These are phyloP conservation scores for Melanophora roralis DNA, from an alignment of 2,888 invertebrate species.

Conservation along the genomic window DNA sequence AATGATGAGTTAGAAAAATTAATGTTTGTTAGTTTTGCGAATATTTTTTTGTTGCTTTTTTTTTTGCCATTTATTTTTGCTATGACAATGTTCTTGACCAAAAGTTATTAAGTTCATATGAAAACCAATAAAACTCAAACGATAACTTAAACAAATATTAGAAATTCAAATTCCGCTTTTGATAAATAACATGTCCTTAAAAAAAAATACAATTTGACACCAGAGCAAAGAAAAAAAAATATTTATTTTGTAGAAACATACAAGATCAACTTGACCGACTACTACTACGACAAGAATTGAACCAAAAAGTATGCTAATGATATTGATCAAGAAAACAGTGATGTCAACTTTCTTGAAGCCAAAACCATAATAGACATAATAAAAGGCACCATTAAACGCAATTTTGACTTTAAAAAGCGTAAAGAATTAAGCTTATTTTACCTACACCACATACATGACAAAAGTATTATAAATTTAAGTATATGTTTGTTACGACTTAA, in stretches of 20 bases:
- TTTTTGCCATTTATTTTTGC: not conserved
- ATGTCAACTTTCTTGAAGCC: too few species aligned
- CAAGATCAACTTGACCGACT: slow-evolving; percentile 56
- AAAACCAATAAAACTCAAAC: slow-evolving; percentile 29
- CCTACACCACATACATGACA: too few species aligned
- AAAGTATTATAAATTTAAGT: too few species aligned
- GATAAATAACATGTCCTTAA: not conserved
- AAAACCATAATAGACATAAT: too few species aligned
- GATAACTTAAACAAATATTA: slow-evolving; percentile 19
- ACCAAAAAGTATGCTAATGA: not conserved
- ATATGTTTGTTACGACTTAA: too few species aligned
- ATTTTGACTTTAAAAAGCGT: too few species aligned
- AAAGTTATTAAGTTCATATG: not conserved
- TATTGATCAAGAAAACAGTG: too few species aligned
- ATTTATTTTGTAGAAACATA: not conserved
- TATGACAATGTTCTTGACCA: slow-evolving; percentile 50
- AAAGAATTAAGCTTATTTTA: too few species aligned
- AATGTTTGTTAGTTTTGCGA: slow-evolving; percentile 4
- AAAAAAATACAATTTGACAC: too few species aligned
- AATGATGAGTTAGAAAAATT: not conserved
- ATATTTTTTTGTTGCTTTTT: not conserved
- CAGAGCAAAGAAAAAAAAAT: too few species aligned
- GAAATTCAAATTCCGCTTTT: not conserved
- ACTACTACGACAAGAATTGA: slow-evolving; percentile 22
- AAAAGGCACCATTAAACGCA: too few species aligned